A percentile compares a stretch with the other conserved stretches of the same genome.
Evolutionary conservation across 2,888 invertebrate species (phyloP).

Genomic region (Sialis lutaria): DNA sequence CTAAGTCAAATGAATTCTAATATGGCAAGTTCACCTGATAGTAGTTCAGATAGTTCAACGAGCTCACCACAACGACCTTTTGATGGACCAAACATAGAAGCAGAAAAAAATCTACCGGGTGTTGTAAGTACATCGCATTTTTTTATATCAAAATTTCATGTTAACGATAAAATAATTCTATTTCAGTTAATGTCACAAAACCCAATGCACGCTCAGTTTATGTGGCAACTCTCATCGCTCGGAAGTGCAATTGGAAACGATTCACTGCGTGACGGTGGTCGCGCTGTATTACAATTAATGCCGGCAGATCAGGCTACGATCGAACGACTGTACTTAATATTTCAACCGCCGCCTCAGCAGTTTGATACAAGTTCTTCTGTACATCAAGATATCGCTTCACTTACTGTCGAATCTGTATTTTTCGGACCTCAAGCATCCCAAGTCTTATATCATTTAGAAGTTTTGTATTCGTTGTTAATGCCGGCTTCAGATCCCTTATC

Average conservation of each 20-base stretch:
- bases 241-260: conserved; percentile 69
- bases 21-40: conserved; percentile 70
- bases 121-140: conserved; percentile 43
- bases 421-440: conserved; percentile 54
- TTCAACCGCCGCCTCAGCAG: conserved; percentile 12
- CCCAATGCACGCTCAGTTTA: conserved; percentile 58
- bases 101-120: conserved; percentile 80
- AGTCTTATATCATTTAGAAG: conserved; percentile 60
- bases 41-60: conserved; percentile 87
- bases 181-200: conserved; percentile 66
- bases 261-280: conserved; percentile 67
- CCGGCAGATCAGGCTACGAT: conserved; percentile 43
- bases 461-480: conserved; percentile 80
- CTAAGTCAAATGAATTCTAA: conserved; percentile 53
- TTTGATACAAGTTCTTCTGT: conserved; percentile 16
- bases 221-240: conserved; percentile 73
- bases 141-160: not conserved
- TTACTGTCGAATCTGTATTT: conserved; percentile 43
- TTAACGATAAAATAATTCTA: not conserved
- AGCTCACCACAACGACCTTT: conserved; percentile 80
- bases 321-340: conserved; percentile 29
- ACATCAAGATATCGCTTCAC: conserved; percentile 16
- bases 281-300: conserved; percentile 60
- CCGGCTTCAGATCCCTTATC: conserved; percentile 71
- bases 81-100: conserved; percentile 62